Evolutionary conservation across 2,797 vertebrate species (phyloP).

Genomic region (Phoebastria nigripes): DNA sequence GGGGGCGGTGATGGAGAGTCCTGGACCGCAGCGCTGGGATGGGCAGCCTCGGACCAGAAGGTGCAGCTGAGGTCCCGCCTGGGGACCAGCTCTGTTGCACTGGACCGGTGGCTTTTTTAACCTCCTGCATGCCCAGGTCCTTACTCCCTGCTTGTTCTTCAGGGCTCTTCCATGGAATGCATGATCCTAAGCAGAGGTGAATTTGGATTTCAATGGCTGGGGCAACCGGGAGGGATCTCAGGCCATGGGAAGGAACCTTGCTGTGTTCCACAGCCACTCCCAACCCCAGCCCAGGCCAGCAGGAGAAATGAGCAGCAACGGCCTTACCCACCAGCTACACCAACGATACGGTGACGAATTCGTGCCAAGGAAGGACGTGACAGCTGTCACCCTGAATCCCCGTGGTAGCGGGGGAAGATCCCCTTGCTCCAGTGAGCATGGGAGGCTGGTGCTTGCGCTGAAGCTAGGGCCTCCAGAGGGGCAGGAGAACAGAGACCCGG

Average conservation of each 20-base stretch:
- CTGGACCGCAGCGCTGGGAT: background rate
- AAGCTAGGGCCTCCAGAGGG: background rate
- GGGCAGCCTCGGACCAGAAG: background rate
- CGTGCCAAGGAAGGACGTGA: background rate
- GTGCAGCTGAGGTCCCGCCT: background rate
- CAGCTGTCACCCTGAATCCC: background rate
- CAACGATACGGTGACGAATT: rapidly evolving
- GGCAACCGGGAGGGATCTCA: background rate
- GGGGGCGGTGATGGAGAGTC: background rate
- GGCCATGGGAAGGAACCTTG: background rate
- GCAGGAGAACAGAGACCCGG: background rate
- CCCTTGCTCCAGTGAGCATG: rapidly evolving
- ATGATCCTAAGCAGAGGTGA: background rate
- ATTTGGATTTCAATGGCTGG: background rate
- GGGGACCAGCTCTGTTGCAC: background rate
- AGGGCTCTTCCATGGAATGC: background rate
- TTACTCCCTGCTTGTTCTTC: rapidly evolving
- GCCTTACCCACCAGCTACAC: background rate
- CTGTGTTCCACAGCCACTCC: background rate
- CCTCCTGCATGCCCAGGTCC: background rate
- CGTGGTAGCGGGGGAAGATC: background rate
- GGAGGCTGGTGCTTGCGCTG: background rate
- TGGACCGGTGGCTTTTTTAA: background rate
- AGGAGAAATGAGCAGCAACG: background rate
- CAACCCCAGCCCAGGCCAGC: background rate